Percentiles rank a stretch among this genome's conserved stretches.
phyloP scores from a whole-genome alignment of 2,888 invertebrate genomes.

The Lagria hirta region DNA sequence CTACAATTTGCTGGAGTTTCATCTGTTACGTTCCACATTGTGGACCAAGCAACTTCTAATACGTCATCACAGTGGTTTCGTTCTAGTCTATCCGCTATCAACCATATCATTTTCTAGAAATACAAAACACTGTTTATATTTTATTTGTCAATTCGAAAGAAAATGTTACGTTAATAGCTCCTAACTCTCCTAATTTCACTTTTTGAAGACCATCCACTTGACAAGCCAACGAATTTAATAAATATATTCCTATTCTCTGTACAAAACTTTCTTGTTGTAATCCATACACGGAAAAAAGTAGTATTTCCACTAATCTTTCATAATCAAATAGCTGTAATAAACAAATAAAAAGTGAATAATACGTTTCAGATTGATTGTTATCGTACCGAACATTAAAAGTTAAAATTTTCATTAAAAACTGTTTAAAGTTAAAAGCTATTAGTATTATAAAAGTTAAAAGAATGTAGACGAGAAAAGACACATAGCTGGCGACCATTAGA shows the following conservation, averaged over 20 bases:
- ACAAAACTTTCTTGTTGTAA: conserved; percentile 88
- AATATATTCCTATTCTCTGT: conserved; percentile 90
- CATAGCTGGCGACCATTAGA: too few species aligned
- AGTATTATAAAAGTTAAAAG: too few species aligned
- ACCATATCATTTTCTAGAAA: conserved; percentile 78
- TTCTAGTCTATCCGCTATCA: conserved; percentile 80
- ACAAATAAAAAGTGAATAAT: conserved; percentile 16
- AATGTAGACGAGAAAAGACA: too few species aligned
- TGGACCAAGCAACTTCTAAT: conserved; percentile 97
- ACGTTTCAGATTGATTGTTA: conserved; percentile 1
- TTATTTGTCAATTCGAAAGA: conserved; percentile 32
- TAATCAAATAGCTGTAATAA: conserved; percentile 81
- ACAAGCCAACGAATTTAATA: conserved; percentile 93
- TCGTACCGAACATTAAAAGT: neutral
- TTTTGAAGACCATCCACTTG: conserved; percentile 95
- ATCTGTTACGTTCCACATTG: conserved; percentile 99
- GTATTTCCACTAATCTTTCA: conserved; percentile 78
- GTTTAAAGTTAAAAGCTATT: too few species aligned
- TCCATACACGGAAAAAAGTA: conserved; percentile 79
- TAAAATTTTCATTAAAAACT: neutral
- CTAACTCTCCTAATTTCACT: conserved; percentile 84
- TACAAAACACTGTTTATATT: conserved; percentile 4
- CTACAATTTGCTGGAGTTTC: conserved; percentile 94
- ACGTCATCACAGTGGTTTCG: conserved; percentile 88
- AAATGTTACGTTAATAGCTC: conserved; percentile 74